A percentile compares a stretch with the other conserved stretches of the same genome.
Evolutionary conservation across 2,797 vertebrate genomes (phyloP).

Genomic region (Acanthurus tractus): DNA sequence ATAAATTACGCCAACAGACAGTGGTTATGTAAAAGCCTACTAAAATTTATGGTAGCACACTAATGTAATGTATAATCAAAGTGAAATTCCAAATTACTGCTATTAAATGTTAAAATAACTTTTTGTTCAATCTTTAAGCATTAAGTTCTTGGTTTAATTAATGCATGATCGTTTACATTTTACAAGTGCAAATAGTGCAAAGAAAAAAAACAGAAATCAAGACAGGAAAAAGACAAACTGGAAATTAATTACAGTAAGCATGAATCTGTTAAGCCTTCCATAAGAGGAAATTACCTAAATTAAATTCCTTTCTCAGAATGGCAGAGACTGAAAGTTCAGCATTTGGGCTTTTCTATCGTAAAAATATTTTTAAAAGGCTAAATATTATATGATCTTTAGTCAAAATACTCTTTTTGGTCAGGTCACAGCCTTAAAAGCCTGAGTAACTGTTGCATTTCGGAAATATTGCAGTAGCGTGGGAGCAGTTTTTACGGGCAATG

Average conservation of each 20-base stretch:
- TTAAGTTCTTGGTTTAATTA: background rate
- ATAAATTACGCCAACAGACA: background rate
- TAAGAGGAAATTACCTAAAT: background rate
- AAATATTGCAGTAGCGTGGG: background rate
- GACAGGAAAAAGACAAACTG: background rate
- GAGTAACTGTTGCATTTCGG: background rate
- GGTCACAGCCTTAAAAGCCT: background rate
- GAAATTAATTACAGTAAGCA: background rate
- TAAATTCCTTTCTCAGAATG: background rate
- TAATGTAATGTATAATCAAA: background rate
- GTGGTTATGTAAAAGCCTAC: background rate
- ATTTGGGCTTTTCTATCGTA: background rate
- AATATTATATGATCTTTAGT: too few relatives aligned
- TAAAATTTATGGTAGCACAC: background rate
- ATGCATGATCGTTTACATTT: background rate
- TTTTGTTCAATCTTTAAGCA: background rate
- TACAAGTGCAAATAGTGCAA: background rate
- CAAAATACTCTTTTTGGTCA: too few relatives aligned
- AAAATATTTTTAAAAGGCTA: background rate
- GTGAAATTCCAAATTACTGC: background rate
- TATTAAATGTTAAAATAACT: background rate
- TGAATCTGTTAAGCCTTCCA: background rate
- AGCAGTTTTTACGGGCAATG: background rate
- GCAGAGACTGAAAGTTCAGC: background rate
- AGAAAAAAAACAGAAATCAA: too few relatives aligned